A percentile compares a stretch with the other conserved stretches of the same genome.
phyloP scores from a whole-genome alignment of 1,140 invertebrate genomes.

The Drosophila teissieri region DNA sequence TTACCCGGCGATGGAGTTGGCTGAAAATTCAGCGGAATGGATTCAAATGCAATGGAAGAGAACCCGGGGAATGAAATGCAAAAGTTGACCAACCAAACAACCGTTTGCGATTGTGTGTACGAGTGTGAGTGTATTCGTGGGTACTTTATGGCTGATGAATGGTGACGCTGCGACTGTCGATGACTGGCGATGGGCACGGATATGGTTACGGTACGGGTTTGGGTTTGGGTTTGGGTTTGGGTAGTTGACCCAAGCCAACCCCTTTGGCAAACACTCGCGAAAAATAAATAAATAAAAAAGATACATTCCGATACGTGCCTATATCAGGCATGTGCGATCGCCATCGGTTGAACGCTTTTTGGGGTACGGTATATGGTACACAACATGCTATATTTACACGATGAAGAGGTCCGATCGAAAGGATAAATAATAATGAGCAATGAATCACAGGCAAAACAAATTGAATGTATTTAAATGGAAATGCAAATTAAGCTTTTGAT shows the following conservation, averaged over 20 bases:
- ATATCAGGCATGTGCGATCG: conserved; percentile 56
- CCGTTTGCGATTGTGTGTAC: conserved; percentile 10
- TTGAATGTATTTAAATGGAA: too few relatives aligned
- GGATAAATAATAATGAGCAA: neutral
- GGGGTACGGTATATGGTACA: neutral
- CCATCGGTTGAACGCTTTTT: conserved; percentile 13
- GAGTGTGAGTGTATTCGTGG: conserved; percentile 10
- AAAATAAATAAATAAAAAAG: conserved; percentile 2
- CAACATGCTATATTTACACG: conserved; percentile 8
- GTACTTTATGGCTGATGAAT: conserved; percentile 34
- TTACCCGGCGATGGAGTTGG: conserved; percentile 11
- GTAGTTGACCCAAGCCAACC: conserved; percentile 54
- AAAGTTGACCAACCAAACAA: conserved; percentile 27
- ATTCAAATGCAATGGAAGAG: conserved; percentile 22
- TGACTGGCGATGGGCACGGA: conserved; percentile 15
- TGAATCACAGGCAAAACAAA: neutral
- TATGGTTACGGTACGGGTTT: conserved; percentile 8
- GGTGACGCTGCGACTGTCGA: conserved; percentile 17
- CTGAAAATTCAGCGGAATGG: conserved; percentile 19
- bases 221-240: conserved; percentile 30
- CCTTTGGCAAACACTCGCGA: conserved; percentile 47
- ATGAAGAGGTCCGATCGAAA: too few relatives aligned
- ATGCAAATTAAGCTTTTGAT: too few relatives aligned
- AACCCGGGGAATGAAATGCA: conserved; percentile 18
- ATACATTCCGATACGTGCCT: conserved; percentile 20